Conservation (phyloP, 2,888 invertebrate species). For the Ormyrus pomaceus region DNA sequence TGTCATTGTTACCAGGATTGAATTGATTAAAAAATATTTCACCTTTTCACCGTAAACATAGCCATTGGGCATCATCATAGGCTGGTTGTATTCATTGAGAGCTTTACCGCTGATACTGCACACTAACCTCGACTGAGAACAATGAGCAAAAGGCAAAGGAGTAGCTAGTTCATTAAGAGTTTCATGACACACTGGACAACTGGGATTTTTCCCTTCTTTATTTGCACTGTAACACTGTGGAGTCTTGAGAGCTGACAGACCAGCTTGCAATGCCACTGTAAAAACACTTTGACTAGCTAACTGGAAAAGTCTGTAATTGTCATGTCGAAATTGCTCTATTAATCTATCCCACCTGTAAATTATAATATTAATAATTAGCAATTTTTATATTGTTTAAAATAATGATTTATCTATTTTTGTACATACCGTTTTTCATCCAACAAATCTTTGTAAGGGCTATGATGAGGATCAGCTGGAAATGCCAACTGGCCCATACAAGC, state of each 20-base stretch:
- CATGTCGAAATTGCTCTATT: conserved; percentile 93
- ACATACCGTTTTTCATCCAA: conserved; percentile 79
- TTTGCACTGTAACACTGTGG: conserved; percentile 84
- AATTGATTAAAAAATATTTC: conserved; percentile 55
- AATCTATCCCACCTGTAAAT: conserved; percentile 86
- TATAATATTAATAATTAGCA: conserved; percentile 21
- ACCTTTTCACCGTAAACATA: conserved; percentile 97
- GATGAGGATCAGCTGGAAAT: conserved; percentile 87
- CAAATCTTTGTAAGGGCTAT: conserved; percentile 83
- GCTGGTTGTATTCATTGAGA: conserved; percentile 97
- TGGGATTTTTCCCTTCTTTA: conserved; percentile 83
- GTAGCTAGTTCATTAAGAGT: conserved; percentile 91
- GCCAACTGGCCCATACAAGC: conserved; percentile 97
- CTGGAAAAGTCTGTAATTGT: conserved; percentile 96
- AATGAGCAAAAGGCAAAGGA: conserved; percentile 94
- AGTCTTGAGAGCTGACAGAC: conserved; percentile 92
- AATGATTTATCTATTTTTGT: neutral
- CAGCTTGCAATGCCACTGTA: conserved; percentile 93
- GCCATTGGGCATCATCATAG: conserved; percentile 99
- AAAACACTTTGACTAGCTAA: conserved; percentile 93
- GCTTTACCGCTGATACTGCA: conserved; percentile 93
- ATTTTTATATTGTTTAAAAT: conserved; percentile 1
- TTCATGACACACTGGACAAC: conserved; percentile 95
- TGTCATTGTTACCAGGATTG: too few relatives aligned
- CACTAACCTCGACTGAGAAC: conserved; percentile 95